Conservation (phyloP, 2,113 vertebrate species). For the Agelaius tricolor region DNA sequence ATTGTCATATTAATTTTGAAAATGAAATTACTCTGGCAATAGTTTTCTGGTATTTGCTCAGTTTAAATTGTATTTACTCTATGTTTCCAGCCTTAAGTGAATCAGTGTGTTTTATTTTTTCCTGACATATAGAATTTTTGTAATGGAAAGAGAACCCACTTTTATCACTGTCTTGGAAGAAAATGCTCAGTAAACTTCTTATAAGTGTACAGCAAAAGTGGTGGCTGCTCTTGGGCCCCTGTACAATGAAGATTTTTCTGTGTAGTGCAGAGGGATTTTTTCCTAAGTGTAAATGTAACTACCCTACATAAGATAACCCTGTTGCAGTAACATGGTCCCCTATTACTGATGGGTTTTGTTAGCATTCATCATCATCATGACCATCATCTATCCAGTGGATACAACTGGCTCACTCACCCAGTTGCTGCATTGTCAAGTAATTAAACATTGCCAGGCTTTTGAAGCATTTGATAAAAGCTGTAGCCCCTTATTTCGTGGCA, state of each 20-base stretch:
- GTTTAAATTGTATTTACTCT: background rate
- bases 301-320: background rate
- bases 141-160: background rate
- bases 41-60: background rate
- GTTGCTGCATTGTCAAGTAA: background rate
- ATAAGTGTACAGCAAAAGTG: background rate
- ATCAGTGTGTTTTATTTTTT: background rate
- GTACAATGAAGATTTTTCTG: background rate
- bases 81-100: background rate
- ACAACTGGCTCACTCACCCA: background rate
- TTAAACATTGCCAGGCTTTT: background rate
- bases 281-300: background rate
- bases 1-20: background rate
- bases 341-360: background rate
- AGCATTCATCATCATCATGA: background rate
- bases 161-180: background rate
- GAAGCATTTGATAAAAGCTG: background rate
- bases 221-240: background rate
- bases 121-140: background rate
- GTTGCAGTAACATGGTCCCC: background rate
- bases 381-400: background rate
- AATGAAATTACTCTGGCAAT: background rate
- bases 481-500: background rate
- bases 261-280: background rate
- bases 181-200: background rate